Evolutionary conservation across 2,888 invertebrate genomes (phyloP), one percentile per base, ranked within the genome.

Genomic region (Lapara coniferarum): DNA sequence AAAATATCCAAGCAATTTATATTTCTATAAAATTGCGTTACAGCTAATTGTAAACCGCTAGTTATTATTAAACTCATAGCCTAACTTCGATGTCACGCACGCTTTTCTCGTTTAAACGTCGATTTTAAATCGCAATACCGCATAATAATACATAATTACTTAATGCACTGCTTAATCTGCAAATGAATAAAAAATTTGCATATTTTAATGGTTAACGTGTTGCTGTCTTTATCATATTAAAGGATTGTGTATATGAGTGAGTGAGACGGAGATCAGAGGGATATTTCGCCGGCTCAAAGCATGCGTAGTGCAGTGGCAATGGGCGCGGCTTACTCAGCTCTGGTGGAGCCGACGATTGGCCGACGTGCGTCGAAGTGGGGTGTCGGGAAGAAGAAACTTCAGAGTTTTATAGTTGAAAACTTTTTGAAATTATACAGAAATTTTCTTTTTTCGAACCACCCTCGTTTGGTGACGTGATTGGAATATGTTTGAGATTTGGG

Each of bases 161-260:
- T 87, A 89, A 90, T 89, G 88, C 89, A 89, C 85, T 81, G 85
- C 85, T 89, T 89, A 88, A 89, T 92, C 89, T 90, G 88, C 91
- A 88, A 90, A 85, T 90, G 89, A 89, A 91, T 89, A 88, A 90
- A 89, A 91, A 91, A 91, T 89, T 91, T 91, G 89, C 92, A 92
- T 92, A 84, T 88, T 80, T 85, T 86, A 84, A 86, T 85, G 82
- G 84, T 85, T 85, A 87, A 82, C 81, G 73, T 74, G 73, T 73
- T 77, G 71, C 87, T 74, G 77, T 90, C 90, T 77, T 79, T 83
- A 58, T 85, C 87, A 71, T 77, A 73, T 84, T 2, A 55, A 16
- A 7, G 37, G 8, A 30, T 73, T 71, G 72, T 49, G 71, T 76
- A 77, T 82, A 73, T 30, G 87, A 73, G 83, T 73, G 85, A 93